Evolutionary conservation across 37 sponge, comb jelly and placozoan genomes (phyloP), one percentile per base, ranked within the genome.

Genomic region (Petrosia ficiformis): DNA sequence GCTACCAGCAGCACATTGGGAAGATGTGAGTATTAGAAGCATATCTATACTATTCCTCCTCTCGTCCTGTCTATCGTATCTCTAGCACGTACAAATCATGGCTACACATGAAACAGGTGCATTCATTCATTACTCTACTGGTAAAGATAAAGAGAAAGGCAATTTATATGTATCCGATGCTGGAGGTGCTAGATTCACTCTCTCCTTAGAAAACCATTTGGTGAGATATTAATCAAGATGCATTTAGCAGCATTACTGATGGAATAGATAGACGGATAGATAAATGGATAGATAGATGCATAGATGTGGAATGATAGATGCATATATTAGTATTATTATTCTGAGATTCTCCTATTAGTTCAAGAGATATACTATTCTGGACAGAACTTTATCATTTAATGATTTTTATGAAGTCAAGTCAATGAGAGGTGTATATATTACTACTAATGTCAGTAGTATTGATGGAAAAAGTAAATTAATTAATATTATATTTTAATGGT

Each of bases 371-470:
- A n/a, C n/a, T n/a, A n/a, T n/a, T n/a, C n/a, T n/a, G n/a, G n/a
- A 71, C 32, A 2, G 35, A 3, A 32, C 42, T 28, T 26, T 41
- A 16, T 25, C 42, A n/a, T 61, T 80, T 2, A 59, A 89, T 63
- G 90, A 89, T 57, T 83, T 89, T 73, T 80, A 83, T 75, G 90
- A 89, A 57, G 85, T 89, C 37, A 37, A 38, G 68, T 89, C 90
- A 11, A 66, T 63, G 43, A 42, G 81, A 14, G 90, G 90, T 30
- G 90, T 90, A 22, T 84, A 90, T 68, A 61, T 84, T 59, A 84
- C 85, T 30, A 80, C 81, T 38, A 40, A 58, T 30, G 74, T 80
- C 4, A 52, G 8, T 32, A 41, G 58, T 48, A 16, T 19, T 48
- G 54, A 48, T 48, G 54, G 54, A 19, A 10, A 48, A 16, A 10